Conservation (phyloP, 23 tunicate species). For the Pegea sp. region DNA sequence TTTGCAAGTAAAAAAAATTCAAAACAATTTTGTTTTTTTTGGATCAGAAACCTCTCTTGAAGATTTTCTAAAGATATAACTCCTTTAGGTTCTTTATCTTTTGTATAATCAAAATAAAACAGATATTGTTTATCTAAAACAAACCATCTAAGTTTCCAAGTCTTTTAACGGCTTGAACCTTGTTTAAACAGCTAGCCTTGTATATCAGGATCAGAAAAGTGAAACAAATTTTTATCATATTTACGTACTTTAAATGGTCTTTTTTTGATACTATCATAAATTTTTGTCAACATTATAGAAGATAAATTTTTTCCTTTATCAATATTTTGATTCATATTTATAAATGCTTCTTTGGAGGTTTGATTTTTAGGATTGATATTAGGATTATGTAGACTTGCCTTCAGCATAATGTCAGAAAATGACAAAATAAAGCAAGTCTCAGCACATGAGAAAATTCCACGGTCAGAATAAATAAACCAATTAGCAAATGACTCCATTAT, state of each 20-base stretch:
- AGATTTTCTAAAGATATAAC: constrained; percentile 86
- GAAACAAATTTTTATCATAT: constrained; percentile 36
- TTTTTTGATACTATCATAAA: constrained; percentile 81
- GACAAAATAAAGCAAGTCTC: constrained; percentile 91
- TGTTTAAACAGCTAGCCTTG: constrained; percentile 91
- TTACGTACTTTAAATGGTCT: constrained; percentile 75
- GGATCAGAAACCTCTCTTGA: constrained; percentile 53
- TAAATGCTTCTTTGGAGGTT: constrained; percentile 58
- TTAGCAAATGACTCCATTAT: constrained; percentile 95
- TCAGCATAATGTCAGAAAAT: constrained; percentile 87
- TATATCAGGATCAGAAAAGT: constrained; percentile 77
- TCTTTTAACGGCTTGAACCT: constrained; percentile 84
- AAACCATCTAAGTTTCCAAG: constrained; percentile 88
- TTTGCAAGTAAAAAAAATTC: background rate
- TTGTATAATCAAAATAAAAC: constrained; percentile 70
- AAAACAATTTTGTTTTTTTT: constrained; percentile 22
- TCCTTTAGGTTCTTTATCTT: constrained; percentile 94
- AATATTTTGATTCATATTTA: constrained; percentile 75
- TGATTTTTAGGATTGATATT: constrained; percentile 85
- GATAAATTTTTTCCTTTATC: constrained; percentile 13
- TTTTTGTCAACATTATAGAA: background rate
- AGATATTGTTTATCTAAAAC: constrained; percentile 56
- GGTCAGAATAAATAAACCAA: constrained; percentile 55
- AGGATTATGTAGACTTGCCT: constrained; percentile 86
- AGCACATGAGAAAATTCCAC: constrained; percentile 33